Conservation (phyloP, 1,140 invertebrate species). For the Drosophila saltans region DNA sequence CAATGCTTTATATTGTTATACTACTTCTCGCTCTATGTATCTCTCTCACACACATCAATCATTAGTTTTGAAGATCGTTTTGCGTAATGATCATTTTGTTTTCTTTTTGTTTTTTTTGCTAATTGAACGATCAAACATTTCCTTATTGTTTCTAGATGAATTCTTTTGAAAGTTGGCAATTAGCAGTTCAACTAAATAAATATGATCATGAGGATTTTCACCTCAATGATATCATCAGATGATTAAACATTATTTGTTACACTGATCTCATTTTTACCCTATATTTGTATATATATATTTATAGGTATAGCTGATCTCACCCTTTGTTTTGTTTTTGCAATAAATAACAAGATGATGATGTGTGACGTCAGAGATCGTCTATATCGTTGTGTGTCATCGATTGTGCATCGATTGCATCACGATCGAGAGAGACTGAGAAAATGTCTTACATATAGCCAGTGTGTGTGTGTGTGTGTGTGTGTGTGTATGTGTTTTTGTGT, state of each 20-base stretch:
- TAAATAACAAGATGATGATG: background rate
- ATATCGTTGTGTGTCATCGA: constrained; percentile 63
- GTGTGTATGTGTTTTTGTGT: constrained; percentile 1
- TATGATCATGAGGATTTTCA: constrained; percentile 7
- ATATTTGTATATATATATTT: background rate
- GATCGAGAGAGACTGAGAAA: constrained; percentile 22
- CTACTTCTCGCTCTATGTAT: too few species aligned
- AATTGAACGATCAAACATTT: constrained; percentile 44
- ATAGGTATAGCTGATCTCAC: constrained; percentile 3
- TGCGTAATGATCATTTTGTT: constrained; percentile 2
- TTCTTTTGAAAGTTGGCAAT: constrained; percentile 30
- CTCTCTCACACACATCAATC: background rate
- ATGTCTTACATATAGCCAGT: constrained; percentile 18
- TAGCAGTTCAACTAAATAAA: constrained; percentile 30
- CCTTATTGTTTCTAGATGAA: constrained; percentile 33
- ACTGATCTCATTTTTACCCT: background rate
- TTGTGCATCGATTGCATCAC: constrained; percentile 51
- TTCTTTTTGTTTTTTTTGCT: constrained; percentile 15
- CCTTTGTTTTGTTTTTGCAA: background rate
- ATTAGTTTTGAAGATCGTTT: constrained; percentile 7
- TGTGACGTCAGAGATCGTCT: constrained; percentile 57
- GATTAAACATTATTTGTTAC: too few species aligned
- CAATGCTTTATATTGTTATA: too few species aligned
- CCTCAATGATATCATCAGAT: constrained; percentile 1
- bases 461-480: background rate